Percentiles rank a stretch among this genome's conserved stretches.
These are phyloP conservation scores for Arrhamphus sclerolepis DNA, from an alignment of 2,797 vertebrate genomes.

Conservation along the genomic window DNA sequence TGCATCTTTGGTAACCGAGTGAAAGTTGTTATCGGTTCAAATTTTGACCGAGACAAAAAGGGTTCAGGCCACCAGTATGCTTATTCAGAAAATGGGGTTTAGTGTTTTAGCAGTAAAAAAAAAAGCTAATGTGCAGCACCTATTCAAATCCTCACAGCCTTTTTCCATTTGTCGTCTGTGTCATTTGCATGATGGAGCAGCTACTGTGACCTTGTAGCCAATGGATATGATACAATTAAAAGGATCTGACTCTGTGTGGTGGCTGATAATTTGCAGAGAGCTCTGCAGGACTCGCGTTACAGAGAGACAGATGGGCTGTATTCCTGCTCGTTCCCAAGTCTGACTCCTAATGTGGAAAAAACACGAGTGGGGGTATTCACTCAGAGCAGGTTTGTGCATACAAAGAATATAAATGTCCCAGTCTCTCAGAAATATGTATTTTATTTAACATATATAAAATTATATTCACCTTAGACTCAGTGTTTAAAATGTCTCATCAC, in stretches of 20 bases:
- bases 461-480: too few species aligned
- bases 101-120: too few species aligned
- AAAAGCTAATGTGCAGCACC: constrained; percentile 27
- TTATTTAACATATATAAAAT: background rate
- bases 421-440: background rate
- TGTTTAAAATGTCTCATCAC: too few species aligned
- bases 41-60: too few species aligned
- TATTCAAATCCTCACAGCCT: constrained; percentile 17
- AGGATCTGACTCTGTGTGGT: constrained; percentile 46
- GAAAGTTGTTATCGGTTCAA: too few species aligned
- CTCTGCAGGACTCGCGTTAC: constrained; percentile 48
- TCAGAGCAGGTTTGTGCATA: constrained; percentile 2
- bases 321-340: constrained; percentile 19
- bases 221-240: constrained; percentile 41
- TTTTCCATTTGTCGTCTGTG: constrained; percentile 35
- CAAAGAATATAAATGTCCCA: background rate
- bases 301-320: constrained; percentile 45
- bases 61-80: too few species aligned
- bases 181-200: constrained; percentile 31
- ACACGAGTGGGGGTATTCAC: background rate
- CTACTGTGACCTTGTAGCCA: constrained; percentile 55
- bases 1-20: too few species aligned
- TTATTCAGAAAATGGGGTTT: too few species aligned
- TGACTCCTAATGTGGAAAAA: constrained; percentile 22
- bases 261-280: constrained; percentile 36